Evolutionary conservation across 64 coral and sea anemone species (phyloP), one percentile per base, ranked within the genome.

Genomic region (Montipora foliosa): DNA sequence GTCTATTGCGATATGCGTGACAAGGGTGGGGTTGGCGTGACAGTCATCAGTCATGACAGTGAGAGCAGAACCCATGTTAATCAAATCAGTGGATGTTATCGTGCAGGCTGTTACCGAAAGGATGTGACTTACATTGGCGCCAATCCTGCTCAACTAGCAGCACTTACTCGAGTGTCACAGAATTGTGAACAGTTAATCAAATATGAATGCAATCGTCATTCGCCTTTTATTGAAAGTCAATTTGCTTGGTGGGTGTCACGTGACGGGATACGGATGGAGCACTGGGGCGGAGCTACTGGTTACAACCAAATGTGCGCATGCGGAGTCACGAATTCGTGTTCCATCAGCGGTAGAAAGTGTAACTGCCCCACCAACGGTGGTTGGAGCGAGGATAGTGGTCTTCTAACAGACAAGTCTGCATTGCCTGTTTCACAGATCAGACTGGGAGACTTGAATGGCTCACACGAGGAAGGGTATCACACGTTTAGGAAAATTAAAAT

Each of bases 1-100:
- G 89, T 82, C 47, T 91, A 82, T 49, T 91, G 89, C 8, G 89
- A 91, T 76, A 91, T 91, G 78, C 66, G 60, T 74, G 58, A 79
- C 77, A 91, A 72, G 8, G 64, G 66, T 6, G 78, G 58, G 15
- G 66, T 91, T 79, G 78, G 89, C 45, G 79, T 91, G 89, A 91
- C 89, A 45, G 44, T 91, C 3, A n/a, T 82, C 45, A 91, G 78
- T 74, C 76, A 91, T 4, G 19, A 91, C 6, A 91, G 76, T 47
- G 89, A 91, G 77, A 44, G 60, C 20, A 44, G 75, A 17, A 74
- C 84, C 17, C 5, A 74, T 44, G 47, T 87, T 59, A 45, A 64
- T 45, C 8, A 75, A 10, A 67, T 4, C 4, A 3, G 21, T 22
- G 84, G 67, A 53, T 72, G 67, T 59, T 0, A 0, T 11, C 0